These are phyloP conservation scores for Hydrophis major DNA, from an alignment of 2,797 vertebrate species.

Conservation along the genomic window DNA sequence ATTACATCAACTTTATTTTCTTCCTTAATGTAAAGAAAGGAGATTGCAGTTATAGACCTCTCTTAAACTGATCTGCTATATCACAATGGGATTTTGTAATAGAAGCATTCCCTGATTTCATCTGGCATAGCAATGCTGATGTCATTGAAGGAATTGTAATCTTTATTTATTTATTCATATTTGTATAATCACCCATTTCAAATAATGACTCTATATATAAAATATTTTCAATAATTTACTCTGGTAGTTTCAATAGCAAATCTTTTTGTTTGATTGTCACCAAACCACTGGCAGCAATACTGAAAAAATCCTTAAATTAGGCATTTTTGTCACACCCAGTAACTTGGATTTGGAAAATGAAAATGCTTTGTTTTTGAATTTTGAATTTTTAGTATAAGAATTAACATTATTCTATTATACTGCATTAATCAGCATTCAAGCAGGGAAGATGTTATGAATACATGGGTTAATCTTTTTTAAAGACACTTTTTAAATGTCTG, in stretches of 20 bases:
- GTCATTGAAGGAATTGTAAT: neutral
- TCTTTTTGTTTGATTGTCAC: neutral
- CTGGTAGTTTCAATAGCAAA: neutral
- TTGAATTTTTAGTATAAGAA: neutral
- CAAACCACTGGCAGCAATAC: neutral
- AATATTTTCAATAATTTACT: neutral
- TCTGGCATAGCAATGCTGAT: neutral
- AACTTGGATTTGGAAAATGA: neutral
- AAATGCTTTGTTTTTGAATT: neutral
- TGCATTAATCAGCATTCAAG: neutral
- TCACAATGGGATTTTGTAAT: neutral
- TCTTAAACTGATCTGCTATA: neutral
- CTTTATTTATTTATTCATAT: neutral
- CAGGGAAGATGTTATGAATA: neutral
- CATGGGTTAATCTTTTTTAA: neutral
- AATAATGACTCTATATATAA: neutral
- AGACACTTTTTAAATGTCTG: neutral
- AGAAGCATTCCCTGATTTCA: neutral
- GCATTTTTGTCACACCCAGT: neutral
- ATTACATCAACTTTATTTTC: conserved; percentile 10
- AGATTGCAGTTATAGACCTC: neutral
- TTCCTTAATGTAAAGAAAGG: conserved; percentile 17
- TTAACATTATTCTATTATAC: neutral
- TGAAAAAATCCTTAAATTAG: neutral
- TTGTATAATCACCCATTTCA: neutral